A percentile compares a stretch with the other conserved stretches of the same genome.
These are phyloP conservation scores for Nemurella pictetii DNA, from an alignment of 2,888 invertebrate genomes.

Conservation along the genomic window DNA sequence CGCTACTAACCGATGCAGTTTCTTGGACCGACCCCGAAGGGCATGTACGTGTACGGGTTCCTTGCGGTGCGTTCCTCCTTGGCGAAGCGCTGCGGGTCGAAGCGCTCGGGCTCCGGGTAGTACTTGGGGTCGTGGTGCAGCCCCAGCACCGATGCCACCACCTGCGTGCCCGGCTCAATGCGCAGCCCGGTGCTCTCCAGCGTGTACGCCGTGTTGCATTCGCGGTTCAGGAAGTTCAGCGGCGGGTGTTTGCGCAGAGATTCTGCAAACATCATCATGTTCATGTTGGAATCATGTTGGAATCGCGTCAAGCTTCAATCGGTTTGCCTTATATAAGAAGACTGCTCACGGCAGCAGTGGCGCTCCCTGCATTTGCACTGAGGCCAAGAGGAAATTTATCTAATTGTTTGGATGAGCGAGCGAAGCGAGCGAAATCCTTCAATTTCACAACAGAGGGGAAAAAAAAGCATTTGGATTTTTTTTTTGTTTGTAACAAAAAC, in stretches of 20 bases:
- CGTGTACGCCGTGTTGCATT: constrained; percentile 57
- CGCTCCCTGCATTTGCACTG: too few relatives aligned
- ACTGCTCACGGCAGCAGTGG: too few relatives aligned
- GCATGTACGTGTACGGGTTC: constrained; percentile 56
- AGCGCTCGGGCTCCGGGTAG: constrained; percentile 60
- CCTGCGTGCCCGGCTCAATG: constrained; percentile 57
- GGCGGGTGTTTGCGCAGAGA: constrained; percentile 63
- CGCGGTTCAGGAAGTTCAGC: constrained; percentile 56
- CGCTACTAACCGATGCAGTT: constrained; percentile 60
- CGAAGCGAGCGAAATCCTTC: too few relatives aligned
- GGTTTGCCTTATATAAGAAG: too few relatives aligned
- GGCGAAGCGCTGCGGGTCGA: constrained; percentile 62
- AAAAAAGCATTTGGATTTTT: too few relatives aligned
- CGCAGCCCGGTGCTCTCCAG: constrained; percentile 56
- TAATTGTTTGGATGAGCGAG: too few relatives aligned
- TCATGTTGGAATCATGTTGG: too few relatives aligned
- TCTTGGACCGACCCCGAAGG: constrained; percentile 61
- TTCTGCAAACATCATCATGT: too few relatives aligned
- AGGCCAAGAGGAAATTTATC: too few relatives aligned
- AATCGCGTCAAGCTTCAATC: too few relatives aligned
- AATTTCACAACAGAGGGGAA: too few relatives aligned
- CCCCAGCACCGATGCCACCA: constrained; percentile 60
- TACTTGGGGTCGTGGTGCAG: constrained; percentile 61
- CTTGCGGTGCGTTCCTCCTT: constrained; percentile 54
- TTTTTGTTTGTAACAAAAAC: too few relatives aligned